Evolutionary conservation across 2,888 invertebrate genomes (phyloP).

Genomic region (Morpho achilles): DNA sequence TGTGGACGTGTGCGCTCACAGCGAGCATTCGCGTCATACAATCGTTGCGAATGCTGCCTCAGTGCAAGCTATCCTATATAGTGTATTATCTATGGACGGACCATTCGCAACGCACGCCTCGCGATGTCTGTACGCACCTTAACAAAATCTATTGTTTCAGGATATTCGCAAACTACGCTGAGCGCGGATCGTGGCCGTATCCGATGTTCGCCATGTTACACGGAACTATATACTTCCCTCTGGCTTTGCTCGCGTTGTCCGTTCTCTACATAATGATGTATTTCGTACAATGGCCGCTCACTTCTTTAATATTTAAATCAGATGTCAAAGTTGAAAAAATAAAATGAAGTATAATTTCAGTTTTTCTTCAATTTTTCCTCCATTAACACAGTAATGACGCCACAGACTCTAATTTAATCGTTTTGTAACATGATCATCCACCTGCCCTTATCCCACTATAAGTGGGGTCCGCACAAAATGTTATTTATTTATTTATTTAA

Average conservation of each 20-base stretch:
- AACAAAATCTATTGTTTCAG: conserved; percentile 40
- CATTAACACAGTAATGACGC: background rate
- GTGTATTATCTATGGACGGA: too few relatives aligned
- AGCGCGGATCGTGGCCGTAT: conserved; percentile 49
- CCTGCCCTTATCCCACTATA: too few relatives aligned
- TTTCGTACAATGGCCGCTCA: conserved; percentile 41
- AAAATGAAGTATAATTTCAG: background rate
- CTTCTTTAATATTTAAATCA: conserved; percentile 13
- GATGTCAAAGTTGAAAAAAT: conserved; percentile 11
- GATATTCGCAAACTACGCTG: conserved; percentile 37
- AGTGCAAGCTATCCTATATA: too few relatives aligned
- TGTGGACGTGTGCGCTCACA: too few relatives aligned
- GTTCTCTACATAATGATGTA: conserved; percentile 27
- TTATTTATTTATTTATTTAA: too few relatives aligned
- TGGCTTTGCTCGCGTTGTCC: conserved; percentile 23
- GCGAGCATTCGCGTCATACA: too few relatives aligned
- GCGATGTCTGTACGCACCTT: background rate
- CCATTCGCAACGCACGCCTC: too few relatives aligned
- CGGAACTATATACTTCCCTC: conserved; percentile 46
- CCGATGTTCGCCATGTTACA: conserved; percentile 39
- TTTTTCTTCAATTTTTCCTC: background rate
- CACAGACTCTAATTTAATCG: too few relatives aligned
- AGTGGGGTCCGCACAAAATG: too few relatives aligned
- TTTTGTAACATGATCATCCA: too few relatives aligned
- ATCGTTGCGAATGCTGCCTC: too few relatives aligned